These are phyloP conservation scores for Crotalus tigris DNA, from an alignment of 2,113 vertebrate species.

Conservation along the genomic window DNA sequence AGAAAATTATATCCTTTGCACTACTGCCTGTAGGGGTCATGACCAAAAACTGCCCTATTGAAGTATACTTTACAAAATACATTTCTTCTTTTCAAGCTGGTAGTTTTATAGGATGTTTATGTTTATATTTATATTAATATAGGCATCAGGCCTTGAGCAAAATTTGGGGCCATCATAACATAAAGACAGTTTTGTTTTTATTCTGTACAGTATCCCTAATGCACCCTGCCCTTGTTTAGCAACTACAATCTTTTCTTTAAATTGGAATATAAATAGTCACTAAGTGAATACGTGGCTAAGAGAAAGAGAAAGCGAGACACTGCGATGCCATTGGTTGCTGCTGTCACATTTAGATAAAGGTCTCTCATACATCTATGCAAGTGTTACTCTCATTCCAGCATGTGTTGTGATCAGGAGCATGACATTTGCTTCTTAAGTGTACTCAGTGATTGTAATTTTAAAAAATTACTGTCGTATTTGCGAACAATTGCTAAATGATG, in stretches of 20 bases:
- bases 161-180: background rate
- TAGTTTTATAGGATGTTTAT: background rate
- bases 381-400: background rate
- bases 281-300: background rate
- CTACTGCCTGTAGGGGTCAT: background rate
- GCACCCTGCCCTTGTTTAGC: background rate
- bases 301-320: background rate
- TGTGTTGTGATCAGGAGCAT: background rate
- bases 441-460: background rate
- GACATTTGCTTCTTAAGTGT: background rate
- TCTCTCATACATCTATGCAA: background rate
- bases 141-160: background rate
- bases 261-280: background rate
- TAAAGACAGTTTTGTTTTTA: background rate
- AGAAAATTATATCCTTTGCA: background rate
- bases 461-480: background rate
- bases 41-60: background rate
- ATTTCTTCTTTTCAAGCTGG: background rate
- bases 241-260: background rate
- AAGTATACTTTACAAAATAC: background rate
- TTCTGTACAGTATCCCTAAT: constrained; percentile 4
- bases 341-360: background rate
- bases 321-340: background rate
- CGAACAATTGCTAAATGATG: background rate
- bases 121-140: background rate